Evolutionary conservation across 2,113 vertebrate species (phyloP).

Genomic region (Neolamprologus sp.): DNA sequence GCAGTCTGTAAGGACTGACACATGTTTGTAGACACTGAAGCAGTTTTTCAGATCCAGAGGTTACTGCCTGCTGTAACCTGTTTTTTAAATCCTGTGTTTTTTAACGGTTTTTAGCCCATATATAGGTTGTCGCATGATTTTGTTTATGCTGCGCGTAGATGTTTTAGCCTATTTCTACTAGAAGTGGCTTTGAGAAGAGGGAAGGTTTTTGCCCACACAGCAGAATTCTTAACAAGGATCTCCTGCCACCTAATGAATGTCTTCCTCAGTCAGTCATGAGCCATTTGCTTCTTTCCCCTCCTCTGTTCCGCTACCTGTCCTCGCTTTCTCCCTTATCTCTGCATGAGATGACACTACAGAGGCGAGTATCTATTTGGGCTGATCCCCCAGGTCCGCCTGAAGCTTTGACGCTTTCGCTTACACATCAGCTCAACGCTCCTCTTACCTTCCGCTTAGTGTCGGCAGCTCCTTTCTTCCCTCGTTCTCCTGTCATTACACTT

Average conservation of each 20-base stretch:
- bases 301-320: background rate
- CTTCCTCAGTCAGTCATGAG: slow-evolving; percentile 6
- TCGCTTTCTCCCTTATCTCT: background rate
- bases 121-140: accelerated
- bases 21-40: background rate
- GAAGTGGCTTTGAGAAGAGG: background rate
- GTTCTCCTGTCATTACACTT: slow-evolving; percentile 4
- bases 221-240: slow-evolving; percentile 30
- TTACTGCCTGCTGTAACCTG: background rate
- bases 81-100: background rate
- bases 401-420: background rate
- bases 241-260: slow-evolving; percentile 25
- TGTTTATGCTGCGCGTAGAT: background rate
- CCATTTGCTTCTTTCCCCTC: background rate
- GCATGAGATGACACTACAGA: slow-evolving; percentile 6
- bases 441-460: background rate
- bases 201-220: background rate
- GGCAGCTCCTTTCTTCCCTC: background rate
- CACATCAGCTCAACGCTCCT: background rate
- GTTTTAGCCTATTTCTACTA: background rate
- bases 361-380: background rate
- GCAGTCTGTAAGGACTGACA: background rate
- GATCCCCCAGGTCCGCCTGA: background rate
- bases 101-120: background rate
- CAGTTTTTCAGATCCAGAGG: background rate